These are phyloP conservation scores for Artibeus lituratus DNA, from an alignment of 2,797 vertebrate genomes.

Conservation along the genomic window DNA sequence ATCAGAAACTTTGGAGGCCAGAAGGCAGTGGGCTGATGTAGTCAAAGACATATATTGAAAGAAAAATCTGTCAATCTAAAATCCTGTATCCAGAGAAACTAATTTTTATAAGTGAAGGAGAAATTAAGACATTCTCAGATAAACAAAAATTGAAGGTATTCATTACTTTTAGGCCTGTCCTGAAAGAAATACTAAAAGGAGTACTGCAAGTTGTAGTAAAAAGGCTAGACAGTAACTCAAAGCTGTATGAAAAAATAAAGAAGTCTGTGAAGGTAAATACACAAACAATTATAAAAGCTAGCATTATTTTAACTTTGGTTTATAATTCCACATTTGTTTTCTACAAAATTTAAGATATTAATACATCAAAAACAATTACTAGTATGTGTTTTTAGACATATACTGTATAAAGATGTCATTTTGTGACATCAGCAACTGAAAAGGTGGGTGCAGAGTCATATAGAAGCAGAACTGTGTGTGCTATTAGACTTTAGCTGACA, in stretches of 20 bases:
- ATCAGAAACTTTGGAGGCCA: neutral
- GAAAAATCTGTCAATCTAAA: neutral
- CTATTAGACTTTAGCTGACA: neutral
- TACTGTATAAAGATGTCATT: neutral
- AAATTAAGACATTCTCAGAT: neutral
- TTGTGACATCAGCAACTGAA: neutral
- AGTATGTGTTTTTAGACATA: neutral
- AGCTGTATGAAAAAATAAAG: neutral
- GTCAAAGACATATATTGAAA: neutral
- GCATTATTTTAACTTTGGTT: neutral
- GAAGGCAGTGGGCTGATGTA: neutral
- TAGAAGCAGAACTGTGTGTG: neutral
- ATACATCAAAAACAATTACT: neutral
- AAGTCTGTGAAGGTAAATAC: neutral
- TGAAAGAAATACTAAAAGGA: neutral
- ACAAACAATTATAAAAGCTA: neutral
- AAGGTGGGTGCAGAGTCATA: neutral
- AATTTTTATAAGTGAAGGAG: neutral
- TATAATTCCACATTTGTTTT: neutral
- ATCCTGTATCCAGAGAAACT: neutral
- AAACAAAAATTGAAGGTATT: neutral
- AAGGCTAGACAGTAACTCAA: neutral
- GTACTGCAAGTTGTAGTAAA: neutral
- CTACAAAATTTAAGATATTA: neutral
- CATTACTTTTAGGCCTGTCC: neutral